These are phyloP conservation scores for Achatina immaculata DNA, from an alignment of 1,140 invertebrate species.

Conservation along the genomic window DNA sequence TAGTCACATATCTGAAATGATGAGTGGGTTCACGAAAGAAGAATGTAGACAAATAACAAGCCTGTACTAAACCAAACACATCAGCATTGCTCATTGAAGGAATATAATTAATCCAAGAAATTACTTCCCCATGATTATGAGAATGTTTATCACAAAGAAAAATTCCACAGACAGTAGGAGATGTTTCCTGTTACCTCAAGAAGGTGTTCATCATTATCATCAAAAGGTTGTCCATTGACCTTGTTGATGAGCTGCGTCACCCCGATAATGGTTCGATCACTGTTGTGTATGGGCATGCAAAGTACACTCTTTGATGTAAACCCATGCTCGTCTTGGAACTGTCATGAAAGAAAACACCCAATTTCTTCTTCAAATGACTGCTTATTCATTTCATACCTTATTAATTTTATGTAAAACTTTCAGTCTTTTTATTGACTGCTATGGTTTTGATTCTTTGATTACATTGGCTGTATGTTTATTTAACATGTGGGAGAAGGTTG, in stretches of 20 bases:
- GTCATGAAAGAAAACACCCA: background rate
- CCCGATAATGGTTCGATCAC: conserved; percentile 83
- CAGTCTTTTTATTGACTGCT: background rate
- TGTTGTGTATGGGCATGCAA: conserved; percentile 95
- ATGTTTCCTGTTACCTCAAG: conserved; percentile 64
- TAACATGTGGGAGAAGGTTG: no score
- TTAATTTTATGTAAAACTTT: background rate
- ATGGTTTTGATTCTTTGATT: no score
- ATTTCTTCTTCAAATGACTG: background rate
- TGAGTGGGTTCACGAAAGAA: no score
- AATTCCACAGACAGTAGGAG: no score
- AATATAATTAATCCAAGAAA: no score
- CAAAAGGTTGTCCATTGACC: conserved; percentile 89
- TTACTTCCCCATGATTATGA: no score
- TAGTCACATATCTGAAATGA: no score
- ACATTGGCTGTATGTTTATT: no score
- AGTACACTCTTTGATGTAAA: conserved; percentile 91
- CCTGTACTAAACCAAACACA: no score
- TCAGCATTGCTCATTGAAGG: no score
- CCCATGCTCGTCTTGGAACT: conserved; percentile 55
- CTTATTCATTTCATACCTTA: background rate
- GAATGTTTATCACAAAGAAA: no score
- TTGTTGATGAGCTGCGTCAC: conserved; percentile 96
- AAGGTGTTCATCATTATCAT: conserved; percentile 85
- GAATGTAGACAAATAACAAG: no score